Evolutionary conservation across 2,888 invertebrate genomes (phyloP).

Genomic region (Trisateles emortualis): DNA sequence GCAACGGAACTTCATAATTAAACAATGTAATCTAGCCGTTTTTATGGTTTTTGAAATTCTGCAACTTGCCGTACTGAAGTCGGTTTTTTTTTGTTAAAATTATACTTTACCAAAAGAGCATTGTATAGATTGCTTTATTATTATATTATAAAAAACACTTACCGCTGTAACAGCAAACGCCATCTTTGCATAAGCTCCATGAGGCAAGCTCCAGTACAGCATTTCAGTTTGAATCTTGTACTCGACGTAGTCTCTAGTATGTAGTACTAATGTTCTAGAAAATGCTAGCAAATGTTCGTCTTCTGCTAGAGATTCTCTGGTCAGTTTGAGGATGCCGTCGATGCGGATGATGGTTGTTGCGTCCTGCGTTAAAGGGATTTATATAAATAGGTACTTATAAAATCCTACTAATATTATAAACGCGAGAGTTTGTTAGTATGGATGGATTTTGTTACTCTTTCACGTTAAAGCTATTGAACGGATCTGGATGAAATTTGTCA

Average conservation of each 20-base stretch:
- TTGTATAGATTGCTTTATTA: background rate
- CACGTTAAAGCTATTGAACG: too few species aligned
- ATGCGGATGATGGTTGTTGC: conserved; percentile 85
- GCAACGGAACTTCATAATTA: too few species aligned
- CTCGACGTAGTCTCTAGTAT: conserved; percentile 72
- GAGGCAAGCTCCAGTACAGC: conserved; percentile 87
- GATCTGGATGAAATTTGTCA: too few species aligned
- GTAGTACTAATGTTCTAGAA: conserved; percentile 86
- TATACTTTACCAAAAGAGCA: too few species aligned
- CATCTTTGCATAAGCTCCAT: conserved; percentile 62
- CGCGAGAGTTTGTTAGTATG: too few species aligned
- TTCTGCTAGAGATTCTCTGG: conserved; percentile 76
- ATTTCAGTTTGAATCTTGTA: conserved; percentile 90
- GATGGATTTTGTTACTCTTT: too few species aligned
- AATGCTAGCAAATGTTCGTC: conserved; percentile 85
- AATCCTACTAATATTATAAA: too few species aligned
- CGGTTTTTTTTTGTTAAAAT: too few species aligned
- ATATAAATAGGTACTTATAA: too few species aligned
- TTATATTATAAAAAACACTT: conserved; percentile 47
- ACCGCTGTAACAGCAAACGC: conserved; percentile 70
- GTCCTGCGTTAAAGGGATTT: conserved; percentile 54
- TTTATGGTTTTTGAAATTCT: too few species aligned
- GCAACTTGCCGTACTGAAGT: too few species aligned
- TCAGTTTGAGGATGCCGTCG: conserved; percentile 89
- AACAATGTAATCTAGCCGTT: too few species aligned